A percentile compares a stretch with the other conserved stretches of the same genome.
These are phyloP conservation scores for Epizoanthus rinbou DNA, from an alignment of 92 coral and sea anemone species.

Conservation along the genomic window DNA sequence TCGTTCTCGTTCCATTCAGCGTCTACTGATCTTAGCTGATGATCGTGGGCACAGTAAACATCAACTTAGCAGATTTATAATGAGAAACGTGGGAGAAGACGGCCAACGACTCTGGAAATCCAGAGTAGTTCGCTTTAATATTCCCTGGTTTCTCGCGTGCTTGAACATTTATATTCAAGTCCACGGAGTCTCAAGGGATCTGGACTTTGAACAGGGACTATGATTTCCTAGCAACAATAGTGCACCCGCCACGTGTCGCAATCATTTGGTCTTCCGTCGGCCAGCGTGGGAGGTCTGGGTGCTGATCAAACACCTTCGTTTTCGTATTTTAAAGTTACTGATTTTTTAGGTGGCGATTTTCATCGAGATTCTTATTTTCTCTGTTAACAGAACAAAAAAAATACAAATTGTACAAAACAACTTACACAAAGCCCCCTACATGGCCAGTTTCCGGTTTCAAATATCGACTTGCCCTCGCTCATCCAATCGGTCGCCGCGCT, in stretches of 20 bases:
- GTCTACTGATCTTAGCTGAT: no score
- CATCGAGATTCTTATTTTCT: neutral
- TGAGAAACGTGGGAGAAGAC: no score
- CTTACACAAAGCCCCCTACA: neutral
- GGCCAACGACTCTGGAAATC: no score
- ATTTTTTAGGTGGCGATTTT: neutral
- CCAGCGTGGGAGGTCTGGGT: constrained; percentile 21
- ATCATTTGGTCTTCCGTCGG: neutral
- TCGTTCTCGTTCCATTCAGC: no score
- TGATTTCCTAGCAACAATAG: neutral
- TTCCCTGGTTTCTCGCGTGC: no score
- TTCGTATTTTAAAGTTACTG: neutral
- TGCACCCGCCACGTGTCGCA: neutral
- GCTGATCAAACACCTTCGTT: neutral
- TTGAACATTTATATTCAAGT: no score
- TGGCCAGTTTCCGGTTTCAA: constrained; percentile 30
- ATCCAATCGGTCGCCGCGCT: constrained; percentile 15
- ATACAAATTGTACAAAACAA: neutral
- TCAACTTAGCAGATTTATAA: no score
- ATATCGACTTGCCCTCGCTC: constrained; percentile 22
- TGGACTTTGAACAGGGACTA: neutral
- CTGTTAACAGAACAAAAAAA: neutral
- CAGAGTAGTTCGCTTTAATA: no score
- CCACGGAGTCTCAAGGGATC: neutral
- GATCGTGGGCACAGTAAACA: no score